phyloP scores from a whole-genome alignment of 2,888 invertebrate genomes.

The Pyralis farinalis region DNA sequence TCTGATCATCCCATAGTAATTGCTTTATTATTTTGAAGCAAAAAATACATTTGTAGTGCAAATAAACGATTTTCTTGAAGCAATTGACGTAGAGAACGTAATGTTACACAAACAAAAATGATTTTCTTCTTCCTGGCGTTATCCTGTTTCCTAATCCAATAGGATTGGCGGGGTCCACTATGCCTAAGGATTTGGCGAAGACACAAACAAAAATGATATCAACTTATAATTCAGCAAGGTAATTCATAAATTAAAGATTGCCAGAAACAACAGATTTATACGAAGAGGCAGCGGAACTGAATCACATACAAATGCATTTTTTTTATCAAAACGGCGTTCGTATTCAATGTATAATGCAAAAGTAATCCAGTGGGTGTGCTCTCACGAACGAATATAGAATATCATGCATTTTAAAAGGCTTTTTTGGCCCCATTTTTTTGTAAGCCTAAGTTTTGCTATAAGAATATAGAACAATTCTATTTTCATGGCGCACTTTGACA shows the following conservation, averaged over 20 bases:
- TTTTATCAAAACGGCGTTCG: slow-evolving; percentile 44
- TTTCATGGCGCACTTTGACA: no score
- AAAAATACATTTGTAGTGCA: background rate
- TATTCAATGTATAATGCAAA: slow-evolving; percentile 62
- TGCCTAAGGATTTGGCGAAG: no score
- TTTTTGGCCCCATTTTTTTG: no score
- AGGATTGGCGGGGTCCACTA: no score
- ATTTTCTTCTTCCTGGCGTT: no score
- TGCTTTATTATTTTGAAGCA: background rate
- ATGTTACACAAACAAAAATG: no score
- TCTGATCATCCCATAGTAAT: background rate
- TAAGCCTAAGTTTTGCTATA: no score
- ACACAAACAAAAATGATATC: background rate
- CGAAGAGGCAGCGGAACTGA: slow-evolving; percentile 54
- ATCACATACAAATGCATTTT: slow-evolving; percentile 62
- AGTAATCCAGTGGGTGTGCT: slow-evolving; percentile 69
- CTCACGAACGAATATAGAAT: slow-evolving; percentile 54
- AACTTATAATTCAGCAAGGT: background rate
- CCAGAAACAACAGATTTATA: slow-evolving; percentile 44
- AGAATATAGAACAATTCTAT: no score
- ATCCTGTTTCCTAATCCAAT: no score
- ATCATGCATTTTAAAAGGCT: slow-evolving; percentile 49
- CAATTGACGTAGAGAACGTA: no score
- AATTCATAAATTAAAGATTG: slow-evolving; percentile 1
- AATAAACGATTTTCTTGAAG: no score